Evolutionary conservation across 2,888 invertebrate species (phyloP), one percentile per base, ranked within the genome.

Genomic region (Eustalomyia histrio): DNA sequence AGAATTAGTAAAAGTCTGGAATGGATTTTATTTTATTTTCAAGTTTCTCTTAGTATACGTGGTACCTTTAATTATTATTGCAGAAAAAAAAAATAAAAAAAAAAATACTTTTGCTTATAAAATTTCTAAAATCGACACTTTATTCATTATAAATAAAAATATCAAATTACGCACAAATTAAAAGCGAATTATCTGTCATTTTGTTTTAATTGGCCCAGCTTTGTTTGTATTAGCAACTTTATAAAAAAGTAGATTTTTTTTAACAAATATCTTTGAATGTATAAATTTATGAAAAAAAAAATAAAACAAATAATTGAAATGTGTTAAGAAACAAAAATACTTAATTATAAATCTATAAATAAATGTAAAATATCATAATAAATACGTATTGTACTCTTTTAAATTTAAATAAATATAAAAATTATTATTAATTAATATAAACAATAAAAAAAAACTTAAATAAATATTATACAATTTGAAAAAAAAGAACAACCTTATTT

Each of bases 131-230:
- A 47, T 47, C 1, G 29, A 29, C 29, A 29, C 29, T 29, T 47
- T n/a, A 47, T 39, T 39, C 10, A 39, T 39, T 39, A 39, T 39
- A n/a, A 47, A 47, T 39, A 12, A 5, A 39, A 39, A 39, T n/a
- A 47, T n/a, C n/a, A 47, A 47, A 47, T 47, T 47, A 47, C 43
- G 43, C 43, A 47, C 43, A 47, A 47, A 47, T n/a, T 47, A 47
- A 39, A 39, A 10, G 12, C 1, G 1, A 12, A 12, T 47, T 47
- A 47, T 47, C 43, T 47, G 43, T 47, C 43, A 47, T 47, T 47
- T n/a, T 47, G 6, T 47, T 47, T 47, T n/a, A 47, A 47, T 47
- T 47, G n/a, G 43, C n/a, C n/a, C 43, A 4, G 43, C 43, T 47
- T 47, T 47, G 8, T 6, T 47, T 47, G n/a, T 47, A 47, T 47